Percentiles rank a stretch among this genome's conserved stretches.
phyloP scores from a whole-genome alignment of 2,113 vertebrate genomes.

The Etia nguti region DNA sequence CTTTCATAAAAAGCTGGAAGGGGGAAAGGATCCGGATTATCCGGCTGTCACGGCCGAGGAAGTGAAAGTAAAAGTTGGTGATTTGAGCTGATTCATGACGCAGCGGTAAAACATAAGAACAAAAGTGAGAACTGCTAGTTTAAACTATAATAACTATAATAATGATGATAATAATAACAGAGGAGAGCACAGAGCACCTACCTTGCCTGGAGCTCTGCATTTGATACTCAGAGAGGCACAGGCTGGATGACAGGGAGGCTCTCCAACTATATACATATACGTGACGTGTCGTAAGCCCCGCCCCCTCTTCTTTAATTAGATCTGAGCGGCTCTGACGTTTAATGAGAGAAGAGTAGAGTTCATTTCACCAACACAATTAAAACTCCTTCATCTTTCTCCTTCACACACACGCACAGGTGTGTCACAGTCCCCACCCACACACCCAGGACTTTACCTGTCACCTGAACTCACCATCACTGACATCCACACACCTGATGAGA shows the following conservation, averaged over 20 bases:
- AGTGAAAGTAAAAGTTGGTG: background rate
- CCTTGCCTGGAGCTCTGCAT: background rate
- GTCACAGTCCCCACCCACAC: background rate
- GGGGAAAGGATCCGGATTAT: background rate
- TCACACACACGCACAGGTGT: too few relatives aligned
- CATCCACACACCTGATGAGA: background rate
- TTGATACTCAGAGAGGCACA: background rate
- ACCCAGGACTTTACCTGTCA: accelerated
- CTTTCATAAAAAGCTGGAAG: background rate
- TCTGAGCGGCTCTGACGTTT: background rate
- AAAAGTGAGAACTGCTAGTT: background rate
- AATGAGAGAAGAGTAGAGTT: background rate
- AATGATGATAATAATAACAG: accelerated
- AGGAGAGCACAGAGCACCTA: background rate
- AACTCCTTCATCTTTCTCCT: background rate
- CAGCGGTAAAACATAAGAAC: background rate
- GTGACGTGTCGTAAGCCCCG: background rate
- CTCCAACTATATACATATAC: background rate
- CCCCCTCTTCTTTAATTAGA: background rate
- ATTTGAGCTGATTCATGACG: background rate
- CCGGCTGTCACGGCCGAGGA: background rate
- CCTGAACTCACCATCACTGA: background rate
- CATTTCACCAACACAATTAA: accelerated
- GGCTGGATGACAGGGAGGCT: accelerated
- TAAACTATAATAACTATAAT: accelerated